Evolutionary conservation across 2,888 invertebrate species (phyloP).

Genomic region (Ceramica pisi): DNA sequence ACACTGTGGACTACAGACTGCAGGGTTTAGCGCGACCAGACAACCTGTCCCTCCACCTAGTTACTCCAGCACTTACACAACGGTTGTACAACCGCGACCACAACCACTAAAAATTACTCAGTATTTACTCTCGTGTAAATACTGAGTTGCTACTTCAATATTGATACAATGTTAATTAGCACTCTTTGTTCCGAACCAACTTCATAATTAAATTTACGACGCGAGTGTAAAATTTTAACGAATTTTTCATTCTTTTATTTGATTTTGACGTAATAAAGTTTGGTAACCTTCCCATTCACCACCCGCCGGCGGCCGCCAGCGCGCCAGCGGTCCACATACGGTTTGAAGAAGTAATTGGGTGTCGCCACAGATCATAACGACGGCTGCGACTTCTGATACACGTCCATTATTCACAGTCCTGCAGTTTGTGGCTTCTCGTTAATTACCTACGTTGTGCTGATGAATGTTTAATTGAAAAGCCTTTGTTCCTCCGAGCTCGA

Average conservation of each 20-base stretch:
- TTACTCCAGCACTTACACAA: background rate
- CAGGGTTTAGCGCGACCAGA: background rate
- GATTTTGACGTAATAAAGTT: conserved; percentile 50
- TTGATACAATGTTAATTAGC: conserved; percentile 45
- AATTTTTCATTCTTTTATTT: conserved; percentile 57
- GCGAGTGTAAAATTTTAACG: conserved; percentile 37
- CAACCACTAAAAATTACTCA: background rate
- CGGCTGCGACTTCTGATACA: conserved; percentile 30
- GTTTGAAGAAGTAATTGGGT: conserved; percentile 27
- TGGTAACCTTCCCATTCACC: background rate
- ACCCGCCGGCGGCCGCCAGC: background rate
- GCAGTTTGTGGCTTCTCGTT: conserved; percentile 23
- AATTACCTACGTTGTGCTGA: conserved; percentile 25
- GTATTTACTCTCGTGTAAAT: background rate
- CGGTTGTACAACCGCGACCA: background rate
- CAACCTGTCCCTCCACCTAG: background rate
- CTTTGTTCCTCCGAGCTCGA: background rate
- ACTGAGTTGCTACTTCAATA: conserved; percentile 13
- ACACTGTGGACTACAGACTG: background rate
- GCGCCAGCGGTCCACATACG: background rate
- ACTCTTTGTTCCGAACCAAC: conserved; percentile 49
- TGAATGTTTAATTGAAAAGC: conserved; percentile 27
- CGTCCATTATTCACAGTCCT: conserved; percentile 35
- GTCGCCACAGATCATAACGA: conserved; percentile 27
- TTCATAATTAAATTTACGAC: conserved; percentile 49